Base-by-base conservation (phyloP, 2,888 invertebrate species). In the Anorthoa munda region DNA sequence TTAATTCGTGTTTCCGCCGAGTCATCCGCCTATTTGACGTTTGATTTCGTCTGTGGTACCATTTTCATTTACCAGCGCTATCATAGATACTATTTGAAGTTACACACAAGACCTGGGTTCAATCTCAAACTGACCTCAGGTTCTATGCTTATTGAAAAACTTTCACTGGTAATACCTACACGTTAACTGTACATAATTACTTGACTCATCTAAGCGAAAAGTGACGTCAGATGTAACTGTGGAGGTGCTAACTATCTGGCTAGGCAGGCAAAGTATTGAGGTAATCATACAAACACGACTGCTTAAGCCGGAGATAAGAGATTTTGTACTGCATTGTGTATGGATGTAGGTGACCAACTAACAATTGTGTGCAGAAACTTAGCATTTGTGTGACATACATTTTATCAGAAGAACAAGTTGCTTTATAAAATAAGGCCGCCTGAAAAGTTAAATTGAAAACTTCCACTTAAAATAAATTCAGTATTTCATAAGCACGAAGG, bases 131-230 rank as follows among this genome's bases (percentile, higher is more conserved):
- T 59, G 46, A 78, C 69, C 31, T 48, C 17, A 78, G 3, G 4
- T 26, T 39, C 18, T 18, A 55, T 39, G 64, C 15, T 51, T 51
- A 39, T 74, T 75, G 51, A 17, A 78, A 59, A 48, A 78, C 79
- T 75, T 78, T 78, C 70, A 13, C 79, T 11, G 17, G 31, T 7
- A 23, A 18, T 59, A 26, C 31, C 18, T 31, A 39, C 13, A 46
- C 17, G 53, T 21, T 53, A 53, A 39, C 13, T 46, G 11, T 50
- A 15, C 7, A 15, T 68, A 75, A 69, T 68, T 58, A 56, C 74
- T 75, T 78, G 17, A n/a, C 23, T 46, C 23, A 39, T 59, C n/a
- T 23, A 58, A 78, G 70, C 78, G 31, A 48, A 72, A 59, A 51
- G 13, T 56, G 17, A 59, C 69, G 21, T 46, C 48, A 31, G 21